Base-by-base conservation (phyloP, 2,113 vertebrate species). In the Nothobranchius furzeri region DNA sequence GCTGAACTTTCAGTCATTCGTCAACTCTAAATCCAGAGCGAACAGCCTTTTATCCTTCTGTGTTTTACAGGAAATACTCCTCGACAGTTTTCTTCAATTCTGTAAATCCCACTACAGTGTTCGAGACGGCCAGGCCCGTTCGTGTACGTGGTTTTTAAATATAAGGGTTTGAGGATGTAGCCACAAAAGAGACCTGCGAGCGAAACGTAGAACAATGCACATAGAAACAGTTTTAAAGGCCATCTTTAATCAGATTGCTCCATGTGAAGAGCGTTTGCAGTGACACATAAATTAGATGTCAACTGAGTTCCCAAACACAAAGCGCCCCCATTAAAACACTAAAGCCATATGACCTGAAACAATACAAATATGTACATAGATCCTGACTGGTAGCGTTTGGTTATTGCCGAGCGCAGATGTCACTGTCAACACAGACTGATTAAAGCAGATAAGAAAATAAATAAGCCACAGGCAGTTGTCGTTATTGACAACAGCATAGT, bases 341-440 rank as follows among this genome's bases (percentile, higher is more conserved):
- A 2, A 40, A 71, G 70, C 70, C 81, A 61, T 84, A 77, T 80
- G 77, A 87, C 58, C 63, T 52, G 14, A 73, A 75, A 77, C 62
- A 79, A 79, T 62, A 65, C 66, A 85, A 76, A 82, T 78, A 78
- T 78, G 73, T 60, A 76, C 83, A 77, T 37, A 66, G 68, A 83
- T 76, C 67, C 75, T 69, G 68, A 84, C 78, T 77, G 73, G 73
- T 74, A 80, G 70, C 82, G 70, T 87, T 90, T 89, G 84, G 85
- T 82, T 80, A 73, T 82, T 70, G 77, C 82, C 75, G 60, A 82
- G 89, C 85, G 54, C 89, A 89, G 88, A 91, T 90, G 90, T 88
- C 90, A 86, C 76, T 84, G 86, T 90, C 88, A 90, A 89, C 86
- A 91, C 82, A 89, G 74, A 81, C 88, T 87, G 87, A 90, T 88